A percentile compares a stretch with the other conserved stretches of the same genome.
Conservation (phyloP, 2,888 invertebrate species). For the Spodoptera littoralis region DNA sequence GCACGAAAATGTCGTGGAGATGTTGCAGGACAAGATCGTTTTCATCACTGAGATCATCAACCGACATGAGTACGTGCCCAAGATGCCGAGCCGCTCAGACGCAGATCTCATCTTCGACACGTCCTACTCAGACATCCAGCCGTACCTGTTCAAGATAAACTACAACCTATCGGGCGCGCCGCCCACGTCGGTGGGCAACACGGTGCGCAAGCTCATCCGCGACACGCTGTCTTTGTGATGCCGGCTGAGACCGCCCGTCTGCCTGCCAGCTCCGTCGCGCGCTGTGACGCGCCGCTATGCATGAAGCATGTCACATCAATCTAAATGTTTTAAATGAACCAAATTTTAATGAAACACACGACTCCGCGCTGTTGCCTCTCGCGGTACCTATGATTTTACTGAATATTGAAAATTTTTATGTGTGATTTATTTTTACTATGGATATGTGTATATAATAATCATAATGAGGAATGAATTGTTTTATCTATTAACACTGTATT, state of each 20-base stretch:
- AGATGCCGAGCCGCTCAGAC: constrained; percentile 97
- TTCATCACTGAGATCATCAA: constrained; percentile 99
- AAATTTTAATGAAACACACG: constrained; percentile 34
- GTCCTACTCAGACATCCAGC: constrained; percentile 97
- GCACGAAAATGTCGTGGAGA: constrained; percentile 95
- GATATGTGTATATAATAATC: constrained; percentile 55
- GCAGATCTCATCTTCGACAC: constrained; percentile 98
- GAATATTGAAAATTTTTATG: constrained; percentile 45
- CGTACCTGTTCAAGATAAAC: constrained; percentile 98
- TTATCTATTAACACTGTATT: constrained; percentile 51
- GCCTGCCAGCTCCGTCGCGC: neutral
- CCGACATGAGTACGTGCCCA: constrained; percentile 98
- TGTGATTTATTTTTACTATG: constrained; percentile 54
- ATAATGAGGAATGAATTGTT: constrained; percentile 45
- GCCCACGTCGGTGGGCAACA: constrained; percentile 94
- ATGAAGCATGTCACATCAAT: constrained; percentile 10
- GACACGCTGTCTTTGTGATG: constrained; percentile 94
- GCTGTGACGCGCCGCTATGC: constrained; percentile 23
- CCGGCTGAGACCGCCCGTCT: constrained; percentile 47
- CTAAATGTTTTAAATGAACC: constrained; percentile 44
- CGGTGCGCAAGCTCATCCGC: constrained; percentile 96
- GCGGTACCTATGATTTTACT: constrained; percentile 46
- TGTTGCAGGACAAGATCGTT: constrained; percentile 97
- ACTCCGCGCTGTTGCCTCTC: constrained; percentile 23
- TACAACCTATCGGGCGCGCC: constrained; percentile 94